Conservation (phyloP, 2,888 invertebrate species). For the Blera fallax region DNA sequence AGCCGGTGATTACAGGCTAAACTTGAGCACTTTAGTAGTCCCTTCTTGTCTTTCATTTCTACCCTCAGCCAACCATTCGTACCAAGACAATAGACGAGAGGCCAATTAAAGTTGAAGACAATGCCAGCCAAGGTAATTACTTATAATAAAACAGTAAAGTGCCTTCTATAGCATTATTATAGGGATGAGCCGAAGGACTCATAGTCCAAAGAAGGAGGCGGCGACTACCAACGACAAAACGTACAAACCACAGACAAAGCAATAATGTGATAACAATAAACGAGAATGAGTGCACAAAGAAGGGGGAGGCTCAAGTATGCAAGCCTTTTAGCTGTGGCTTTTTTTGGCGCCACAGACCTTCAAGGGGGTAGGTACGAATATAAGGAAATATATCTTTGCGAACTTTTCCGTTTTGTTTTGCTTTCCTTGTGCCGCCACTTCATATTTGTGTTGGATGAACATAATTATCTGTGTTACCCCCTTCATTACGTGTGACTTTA, state of each 20-base stretch:
- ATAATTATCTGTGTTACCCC: slow-evolving; percentile 40
- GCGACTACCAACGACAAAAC: slow-evolving; percentile 36
- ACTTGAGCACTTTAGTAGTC: slow-evolving; percentile 68
- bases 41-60: slow-evolving; percentile 12
- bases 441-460: slow-evolving; percentile 49
- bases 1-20: slow-evolving; percentile 69
- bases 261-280: slow-evolving; percentile 70
- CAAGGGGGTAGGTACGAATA: neutral
- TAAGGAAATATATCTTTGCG: slow-evolving; percentile 9
- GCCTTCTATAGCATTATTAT: slow-evolving; percentile 55
- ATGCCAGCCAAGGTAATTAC: slow-evolving; percentile 70
- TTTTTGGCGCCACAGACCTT: slow-evolving; percentile 1
- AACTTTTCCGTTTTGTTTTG: slow-evolving; percentile 31
- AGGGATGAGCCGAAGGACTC: slow-evolving; percentile 57
- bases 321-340: slow-evolving; percentile 34
- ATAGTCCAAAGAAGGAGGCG: slow-evolving; percentile 1
- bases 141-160: slow-evolving; percentile 70
- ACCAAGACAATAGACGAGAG: slow-evolving; percentile 42
- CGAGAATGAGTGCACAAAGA: slow-evolving; percentile 17
- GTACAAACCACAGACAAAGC: slow-evolving; percentile 52
- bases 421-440: slow-evolving; percentile 27
- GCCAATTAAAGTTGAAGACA: slow-evolving; percentile 70
- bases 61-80: slow-evolving; percentile 15
- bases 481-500: slow-evolving; percentile 49
- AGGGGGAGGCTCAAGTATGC: slow-evolving; percentile 18